phyloP scores from a whole-genome alignment of 2,888 invertebrate genomes.

The Philereme transversata region DNA sequence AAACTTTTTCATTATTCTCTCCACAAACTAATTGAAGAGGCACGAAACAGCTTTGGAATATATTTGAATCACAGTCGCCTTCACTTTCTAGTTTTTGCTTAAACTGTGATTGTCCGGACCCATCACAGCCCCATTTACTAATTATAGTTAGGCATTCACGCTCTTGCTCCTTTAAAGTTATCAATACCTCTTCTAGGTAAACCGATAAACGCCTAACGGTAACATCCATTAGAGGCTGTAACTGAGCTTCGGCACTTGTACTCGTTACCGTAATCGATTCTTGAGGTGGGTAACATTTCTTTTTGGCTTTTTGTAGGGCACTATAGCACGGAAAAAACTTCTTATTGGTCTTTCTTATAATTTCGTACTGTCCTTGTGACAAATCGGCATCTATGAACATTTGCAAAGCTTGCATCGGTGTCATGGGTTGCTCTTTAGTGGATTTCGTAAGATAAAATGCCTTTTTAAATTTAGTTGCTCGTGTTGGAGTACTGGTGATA shows the following conservation, averaged over 20 bases:
- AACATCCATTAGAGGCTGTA: conserved; percentile 22
- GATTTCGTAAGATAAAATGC: too few relatives aligned
- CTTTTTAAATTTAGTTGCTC: too few relatives aligned
- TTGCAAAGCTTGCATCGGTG: too few relatives aligned
- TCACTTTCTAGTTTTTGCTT: conserved; percentile 41
- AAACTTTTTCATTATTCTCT: too few relatives aligned
- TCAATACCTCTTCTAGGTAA: too few relatives aligned
- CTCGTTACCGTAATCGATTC: conserved; percentile 4
- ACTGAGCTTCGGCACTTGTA: conserved; percentile 1
- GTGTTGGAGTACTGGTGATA: too few relatives aligned
- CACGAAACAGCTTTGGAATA: conserved; percentile 42
- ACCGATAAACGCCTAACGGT: conserved; percentile 16
- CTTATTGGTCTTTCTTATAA: too few relatives aligned
- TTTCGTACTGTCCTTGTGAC: neutral
- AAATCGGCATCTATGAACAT: too few relatives aligned
- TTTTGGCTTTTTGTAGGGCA: conserved; percentile 20
- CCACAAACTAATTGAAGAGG: too few relatives aligned
- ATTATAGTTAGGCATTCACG: neutral
- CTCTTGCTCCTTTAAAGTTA: conserved; percentile 28
- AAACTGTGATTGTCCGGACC: conserved; percentile 40
- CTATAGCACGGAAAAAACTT: too few relatives aligned
- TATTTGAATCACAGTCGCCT: conserved; percentile 37
- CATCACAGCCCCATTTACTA: conserved; percentile 45
- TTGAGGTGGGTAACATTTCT: conserved; percentile 29
- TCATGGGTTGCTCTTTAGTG: too few relatives aligned